Evolutionary conservation across 2,113 vertebrate genomes (phyloP).

Genomic region (Anoplopoma fimbria): DNA sequence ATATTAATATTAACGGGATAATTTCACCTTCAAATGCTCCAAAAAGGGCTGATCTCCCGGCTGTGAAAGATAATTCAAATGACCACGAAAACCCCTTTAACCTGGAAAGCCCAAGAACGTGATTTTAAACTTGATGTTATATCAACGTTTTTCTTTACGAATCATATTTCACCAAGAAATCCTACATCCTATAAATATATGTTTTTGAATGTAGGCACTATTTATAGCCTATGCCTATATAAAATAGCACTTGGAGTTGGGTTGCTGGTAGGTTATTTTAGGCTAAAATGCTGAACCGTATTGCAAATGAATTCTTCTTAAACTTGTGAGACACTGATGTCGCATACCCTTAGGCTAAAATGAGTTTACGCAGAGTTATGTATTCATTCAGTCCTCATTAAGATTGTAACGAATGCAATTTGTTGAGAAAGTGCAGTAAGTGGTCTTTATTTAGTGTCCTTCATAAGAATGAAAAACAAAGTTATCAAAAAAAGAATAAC

Average conservation of each 20-base stretch:
- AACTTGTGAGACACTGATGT: not conserved
- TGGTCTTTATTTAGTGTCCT: too few species aligned
- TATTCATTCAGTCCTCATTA: not conserved
- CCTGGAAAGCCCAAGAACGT: not conserved
- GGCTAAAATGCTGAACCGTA: not conserved
- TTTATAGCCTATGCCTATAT: not conserved
- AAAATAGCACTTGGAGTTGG: not conserved
- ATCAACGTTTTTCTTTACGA: not conserved
- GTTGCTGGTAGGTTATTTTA: not conserved
- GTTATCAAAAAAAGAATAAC: not conserved
- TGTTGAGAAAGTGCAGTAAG: not conserved
- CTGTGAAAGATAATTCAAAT: constrained; percentile 32
- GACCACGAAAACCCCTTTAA: not conserved
- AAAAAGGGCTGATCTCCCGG: not conserved
- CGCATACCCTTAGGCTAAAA: not conserved
- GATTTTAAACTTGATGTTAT: not conserved
- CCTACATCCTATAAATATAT: not conserved
- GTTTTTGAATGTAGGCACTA: not conserved
- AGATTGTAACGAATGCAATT: not conserved
- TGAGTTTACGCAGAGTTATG: too few species aligned
- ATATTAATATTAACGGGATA: constrained; percentile 7
- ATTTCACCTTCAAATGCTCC: not conserved
- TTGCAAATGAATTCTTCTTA: not conserved
- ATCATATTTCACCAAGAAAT: not conserved
- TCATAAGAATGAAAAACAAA: too few species aligned